Conservation (phyloP, 1,140 invertebrate species). For the Heliconius hermathena region DNA sequence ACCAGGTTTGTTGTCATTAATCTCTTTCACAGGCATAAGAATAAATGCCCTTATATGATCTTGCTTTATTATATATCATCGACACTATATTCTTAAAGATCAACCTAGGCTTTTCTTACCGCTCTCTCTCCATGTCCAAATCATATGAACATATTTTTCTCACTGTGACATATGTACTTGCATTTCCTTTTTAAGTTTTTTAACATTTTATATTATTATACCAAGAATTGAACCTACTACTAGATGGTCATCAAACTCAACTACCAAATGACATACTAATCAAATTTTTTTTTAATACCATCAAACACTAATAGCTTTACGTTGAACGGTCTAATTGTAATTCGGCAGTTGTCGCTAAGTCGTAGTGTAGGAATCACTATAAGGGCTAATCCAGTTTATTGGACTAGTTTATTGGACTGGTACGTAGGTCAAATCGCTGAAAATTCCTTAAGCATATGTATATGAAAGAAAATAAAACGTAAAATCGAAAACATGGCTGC, state of each 20-base stretch:
- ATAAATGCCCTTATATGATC: too few relatives aligned
- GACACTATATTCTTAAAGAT: too few relatives aligned
- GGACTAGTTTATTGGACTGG: slow-evolving; percentile 9
- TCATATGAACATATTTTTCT: too few relatives aligned
- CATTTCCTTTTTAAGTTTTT: too few relatives aligned
- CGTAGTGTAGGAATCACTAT: slow-evolving; percentile 40
- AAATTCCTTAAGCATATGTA: not conserved
- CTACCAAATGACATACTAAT: not conserved
- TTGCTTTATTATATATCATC: too few relatives aligned
- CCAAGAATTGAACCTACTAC: not conserved
- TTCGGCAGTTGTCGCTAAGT: slow-evolving; percentile 37
- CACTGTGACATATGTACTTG: too few relatives aligned
- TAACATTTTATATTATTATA: too few relatives aligned
- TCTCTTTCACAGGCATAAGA: too few relatives aligned
- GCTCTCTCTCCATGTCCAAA: too few relatives aligned
- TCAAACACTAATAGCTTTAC: not conserved
- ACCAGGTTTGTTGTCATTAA: too few relatives aligned
- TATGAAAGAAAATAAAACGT: not conserved
- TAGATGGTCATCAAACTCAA: not conserved
- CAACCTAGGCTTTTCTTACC: too few relatives aligned
- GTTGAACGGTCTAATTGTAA: slow-evolving; percentile 14
- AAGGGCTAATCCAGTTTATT: slow-evolving; percentile 43
- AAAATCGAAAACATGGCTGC: too few relatives aligned
- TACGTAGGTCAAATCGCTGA: slow-evolving; percentile 16
- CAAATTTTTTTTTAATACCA: not conserved